Percentiles rank a stretch among this genome's conserved stretches.
phyloP scores from a whole-genome alignment of 2,888 invertebrate genomes.

The Quadroppia sp. region DNA sequence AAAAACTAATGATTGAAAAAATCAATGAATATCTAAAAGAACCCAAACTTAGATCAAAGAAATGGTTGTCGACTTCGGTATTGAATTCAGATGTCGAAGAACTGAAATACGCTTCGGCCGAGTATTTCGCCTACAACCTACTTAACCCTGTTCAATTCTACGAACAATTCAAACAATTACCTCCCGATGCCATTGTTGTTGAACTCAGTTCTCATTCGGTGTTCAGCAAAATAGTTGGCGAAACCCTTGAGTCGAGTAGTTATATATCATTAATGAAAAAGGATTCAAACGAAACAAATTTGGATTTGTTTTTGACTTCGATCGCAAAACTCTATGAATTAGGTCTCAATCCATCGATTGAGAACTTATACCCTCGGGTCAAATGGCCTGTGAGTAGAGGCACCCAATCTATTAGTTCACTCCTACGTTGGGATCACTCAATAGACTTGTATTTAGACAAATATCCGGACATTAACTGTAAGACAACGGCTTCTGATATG shows the following conservation, averaged over 20 bases:
- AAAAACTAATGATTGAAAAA: neutral
- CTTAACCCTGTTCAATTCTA: conserved; percentile 88
- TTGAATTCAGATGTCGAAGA: conserved; percentile 69
- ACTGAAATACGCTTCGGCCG: conserved; percentile 75
- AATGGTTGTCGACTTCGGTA: conserved; percentile 90
- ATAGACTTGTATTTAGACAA: too few relatives aligned
- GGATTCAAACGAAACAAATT: conserved; percentile 62
- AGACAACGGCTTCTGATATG: conserved; percentile 57
- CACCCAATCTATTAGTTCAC: conserved; percentile 81
- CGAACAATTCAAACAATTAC: conserved; percentile 76
- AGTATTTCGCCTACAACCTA: conserved; percentile 93
- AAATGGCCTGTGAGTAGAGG: conserved; percentile 74
- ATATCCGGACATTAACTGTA: conserved; percentile 43
- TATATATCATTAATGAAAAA: conserved; percentile 78
- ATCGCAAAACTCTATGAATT: conserved; percentile 75
- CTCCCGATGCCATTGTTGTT: conserved; percentile 78
- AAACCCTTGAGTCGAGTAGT: conserved; percentile 47
- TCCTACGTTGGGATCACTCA: too few relatives aligned
- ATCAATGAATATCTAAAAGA: neutral
- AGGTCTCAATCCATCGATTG: conserved; percentile 70
- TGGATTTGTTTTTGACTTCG: conserved; percentile 61
- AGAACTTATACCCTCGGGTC: conserved; percentile 64
- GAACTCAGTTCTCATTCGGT: conserved; percentile 90
- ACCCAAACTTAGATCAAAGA: conserved; percentile 73
- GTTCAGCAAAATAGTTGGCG: conserved; percentile 82